Conservation (phyloP, 2,797 vertebrate genomes). For the Distichodus sexfasciatus region DNA sequence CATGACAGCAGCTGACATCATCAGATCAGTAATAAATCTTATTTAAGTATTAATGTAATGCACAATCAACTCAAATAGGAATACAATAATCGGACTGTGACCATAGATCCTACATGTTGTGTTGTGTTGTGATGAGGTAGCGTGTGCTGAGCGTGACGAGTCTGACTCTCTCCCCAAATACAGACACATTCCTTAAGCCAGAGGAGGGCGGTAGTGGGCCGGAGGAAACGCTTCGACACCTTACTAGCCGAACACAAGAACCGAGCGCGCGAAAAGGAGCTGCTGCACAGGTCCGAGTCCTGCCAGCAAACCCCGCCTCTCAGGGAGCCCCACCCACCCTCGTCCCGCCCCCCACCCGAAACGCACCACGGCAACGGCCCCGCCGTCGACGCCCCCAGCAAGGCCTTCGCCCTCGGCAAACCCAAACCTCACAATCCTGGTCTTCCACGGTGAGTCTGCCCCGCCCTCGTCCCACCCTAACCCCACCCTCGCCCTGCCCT, state of each 20-base stretch:
- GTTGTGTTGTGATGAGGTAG: too few species aligned
- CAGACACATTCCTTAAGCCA: conserved; percentile 99
- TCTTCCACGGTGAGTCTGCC: conserved; percentile 90
- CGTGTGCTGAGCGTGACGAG: too few species aligned
- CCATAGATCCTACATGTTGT: too few species aligned
- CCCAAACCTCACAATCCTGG: conserved; percentile 92
- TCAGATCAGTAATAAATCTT: too few species aligned
- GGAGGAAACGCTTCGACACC: conserved; percentile 95
- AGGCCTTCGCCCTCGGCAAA: conserved; percentile 88
- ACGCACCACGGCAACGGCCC: conserved; percentile 84
- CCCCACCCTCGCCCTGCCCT: neutral
- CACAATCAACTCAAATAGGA: too few species aligned
- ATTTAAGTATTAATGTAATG: too few species aligned
- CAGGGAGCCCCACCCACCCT: conserved; percentile 94
- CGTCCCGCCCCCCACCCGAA: conserved; percentile 82
- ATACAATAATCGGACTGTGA: too few species aligned
- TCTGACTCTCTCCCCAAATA: conserved; percentile 19
- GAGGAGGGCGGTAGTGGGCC: conserved; percentile 95
- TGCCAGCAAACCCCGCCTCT: conserved; percentile 91
- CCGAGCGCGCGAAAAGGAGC: conserved; percentile 94
- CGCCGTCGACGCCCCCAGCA: conserved; percentile 80
- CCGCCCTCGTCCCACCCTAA: neutral
- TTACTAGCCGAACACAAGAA: conserved; percentile 98
- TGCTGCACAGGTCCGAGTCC: conserved; percentile 85
- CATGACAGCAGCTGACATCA: too few species aligned